Conservation (phyloP, 2,888 invertebrate genomes). For the Pseudanteris insignis region DNA sequence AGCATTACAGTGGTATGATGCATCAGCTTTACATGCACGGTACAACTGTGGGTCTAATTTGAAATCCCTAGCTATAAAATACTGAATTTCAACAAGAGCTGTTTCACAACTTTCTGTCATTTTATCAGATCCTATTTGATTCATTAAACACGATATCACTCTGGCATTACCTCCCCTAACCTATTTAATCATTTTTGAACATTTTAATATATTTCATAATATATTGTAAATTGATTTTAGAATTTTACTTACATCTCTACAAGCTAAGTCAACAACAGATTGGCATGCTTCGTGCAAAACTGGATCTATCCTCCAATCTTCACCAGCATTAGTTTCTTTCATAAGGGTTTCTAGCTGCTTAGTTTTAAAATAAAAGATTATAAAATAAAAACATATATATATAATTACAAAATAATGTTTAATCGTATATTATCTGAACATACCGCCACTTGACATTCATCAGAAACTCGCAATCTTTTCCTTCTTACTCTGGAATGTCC, state of each 20-base stretch:
- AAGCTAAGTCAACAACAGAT: constrained; percentile 82
- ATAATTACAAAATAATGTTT: background rate
- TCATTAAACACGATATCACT: constrained; percentile 94
- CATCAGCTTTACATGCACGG: constrained; percentile 87
- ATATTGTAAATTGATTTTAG: too few relatives aligned
- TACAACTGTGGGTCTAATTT: constrained; percentile 90
- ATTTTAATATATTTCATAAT: too few relatives aligned
- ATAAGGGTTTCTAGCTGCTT: constrained; percentile 84
- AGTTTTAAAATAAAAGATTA: too few relatives aligned
- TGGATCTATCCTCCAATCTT: constrained; percentile 95
- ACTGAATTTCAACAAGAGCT: constrained; percentile 93
- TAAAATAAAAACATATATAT: background rate
- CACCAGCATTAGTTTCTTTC: constrained; percentile 90
- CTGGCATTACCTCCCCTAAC: constrained; percentile 79
- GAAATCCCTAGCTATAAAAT: constrained; percentile 95
- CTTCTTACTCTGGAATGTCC: constrained; percentile 79
- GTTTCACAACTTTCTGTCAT: constrained; percentile 93
- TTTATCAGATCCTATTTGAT: constrained; percentile 81
- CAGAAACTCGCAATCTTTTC: constrained; percentile 74
- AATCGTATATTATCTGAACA: constrained; percentile 52
- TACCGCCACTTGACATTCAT: constrained; percentile 79
- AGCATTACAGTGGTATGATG: constrained; percentile 82
- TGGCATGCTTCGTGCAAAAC: constrained; percentile 86
- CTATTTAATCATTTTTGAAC: too few relatives aligned
- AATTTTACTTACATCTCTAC: constrained; percentile 70